Conservation (phyloP, 2,113 vertebrate species). For the Pteropus alecto region DNA sequence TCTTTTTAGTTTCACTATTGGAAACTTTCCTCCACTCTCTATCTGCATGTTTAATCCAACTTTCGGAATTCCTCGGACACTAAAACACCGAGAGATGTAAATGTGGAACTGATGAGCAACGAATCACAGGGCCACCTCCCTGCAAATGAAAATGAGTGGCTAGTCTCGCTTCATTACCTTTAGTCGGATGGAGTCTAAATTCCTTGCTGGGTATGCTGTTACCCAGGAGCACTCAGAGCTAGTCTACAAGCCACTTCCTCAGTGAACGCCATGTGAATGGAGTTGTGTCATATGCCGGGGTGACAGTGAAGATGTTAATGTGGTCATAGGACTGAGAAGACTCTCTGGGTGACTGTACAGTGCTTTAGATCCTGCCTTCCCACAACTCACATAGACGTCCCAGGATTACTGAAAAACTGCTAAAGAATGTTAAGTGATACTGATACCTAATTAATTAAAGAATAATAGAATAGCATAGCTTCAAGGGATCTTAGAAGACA, state of each 20-base stretch:
- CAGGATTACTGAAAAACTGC: not conserved
- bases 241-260: constrained; percentile 26
- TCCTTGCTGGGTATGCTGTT: not conserved
- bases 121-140: not conserved
- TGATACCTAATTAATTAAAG: not conserved
- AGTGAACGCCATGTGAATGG: not conserved
- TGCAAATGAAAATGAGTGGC: constrained; percentile 25
- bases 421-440: not conserved
- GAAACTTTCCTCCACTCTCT: not conserved
- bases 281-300: not conserved
- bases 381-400: not conserved
- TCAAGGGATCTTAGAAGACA: not conserved
- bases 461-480: not conserved
- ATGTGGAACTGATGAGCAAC: not conserved
- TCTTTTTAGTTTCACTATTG: not conserved
- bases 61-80: not conserved
- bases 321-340: not conserved
- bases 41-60: not conserved
- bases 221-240: not conserved
- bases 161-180: constrained; percentile 28
- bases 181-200: constrained; percentile 3
- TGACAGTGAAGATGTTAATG: not conserved
- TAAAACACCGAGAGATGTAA: not conserved
- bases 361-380: not conserved
- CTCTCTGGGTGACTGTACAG: not conserved